A percentile compares a stretch with the other conserved stretches of the same genome.
Evolutionary conservation across 2,888 invertebrate species (phyloP).

Genomic region (Rhaphigaster nebulosa): DNA sequence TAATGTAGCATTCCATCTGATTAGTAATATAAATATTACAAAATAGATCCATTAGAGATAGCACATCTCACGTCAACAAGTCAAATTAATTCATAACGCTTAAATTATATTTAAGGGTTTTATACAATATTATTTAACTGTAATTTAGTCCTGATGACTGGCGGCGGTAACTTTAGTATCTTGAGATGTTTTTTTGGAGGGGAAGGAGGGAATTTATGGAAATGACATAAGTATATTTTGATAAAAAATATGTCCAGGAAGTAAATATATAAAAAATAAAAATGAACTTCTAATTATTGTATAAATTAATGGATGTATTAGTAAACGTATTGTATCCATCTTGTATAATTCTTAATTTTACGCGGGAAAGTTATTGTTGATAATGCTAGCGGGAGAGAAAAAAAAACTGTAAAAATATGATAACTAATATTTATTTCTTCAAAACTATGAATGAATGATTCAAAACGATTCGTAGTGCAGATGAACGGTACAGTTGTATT

Average conservation of each 20-base stretch:
- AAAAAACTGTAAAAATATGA: neutral
- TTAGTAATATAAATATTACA: too few relatives aligned
- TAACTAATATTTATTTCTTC: neutral
- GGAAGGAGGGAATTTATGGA: too few relatives aligned
- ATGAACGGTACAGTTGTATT: neutral
- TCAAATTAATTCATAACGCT: neutral
- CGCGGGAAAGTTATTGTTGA: neutral
- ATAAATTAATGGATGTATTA: too few relatives aligned
- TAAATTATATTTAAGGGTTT: neutral
- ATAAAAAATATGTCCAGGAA: too few relatives aligned
- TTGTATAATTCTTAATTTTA: neutral
- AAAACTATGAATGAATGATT: neutral
- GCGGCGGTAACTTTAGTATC: too few relatives aligned
- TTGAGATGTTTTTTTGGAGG: too few relatives aligned
- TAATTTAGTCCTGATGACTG: neutral
- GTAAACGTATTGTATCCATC: neutral
- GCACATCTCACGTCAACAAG: neutral
- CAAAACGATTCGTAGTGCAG: neutral
- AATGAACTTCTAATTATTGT: too few relatives aligned
- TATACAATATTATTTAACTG: neutral
- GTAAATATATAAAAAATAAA: too few relatives aligned
- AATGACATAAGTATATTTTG: too few relatives aligned
- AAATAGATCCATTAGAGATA: neutral
- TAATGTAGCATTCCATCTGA: neutral
- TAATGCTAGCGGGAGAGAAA: neutral